A percentile compares a stretch with the other conserved stretches of the same genome.
Conservation (phyloP, 1,140 invertebrate genomes). For the Meloidogyne exigua region DNA sequence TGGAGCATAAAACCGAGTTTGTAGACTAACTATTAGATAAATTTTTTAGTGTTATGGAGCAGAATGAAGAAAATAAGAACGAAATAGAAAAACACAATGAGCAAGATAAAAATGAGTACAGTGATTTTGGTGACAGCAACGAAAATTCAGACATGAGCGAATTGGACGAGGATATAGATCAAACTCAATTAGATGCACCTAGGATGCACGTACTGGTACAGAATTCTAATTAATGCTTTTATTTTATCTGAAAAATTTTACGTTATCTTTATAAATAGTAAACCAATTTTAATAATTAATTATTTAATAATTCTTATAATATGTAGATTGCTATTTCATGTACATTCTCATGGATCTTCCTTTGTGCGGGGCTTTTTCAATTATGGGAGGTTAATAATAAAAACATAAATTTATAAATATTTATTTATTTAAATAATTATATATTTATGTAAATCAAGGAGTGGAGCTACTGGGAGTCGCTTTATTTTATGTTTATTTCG, state of each 20-base stretch:
- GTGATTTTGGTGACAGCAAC: not conserved
- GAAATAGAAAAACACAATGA: conserved; percentile 24
- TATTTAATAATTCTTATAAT: not conserved
- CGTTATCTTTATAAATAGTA: not conserved
- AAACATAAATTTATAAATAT: not conserved
- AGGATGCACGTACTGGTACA: conserved; percentile 58
- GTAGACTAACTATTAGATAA: not conserved
- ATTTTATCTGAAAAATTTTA: not conserved
- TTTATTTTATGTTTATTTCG: conserved; percentile 63
- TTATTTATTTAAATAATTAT: not conserved
- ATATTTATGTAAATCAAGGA: conserved; percentile 31
- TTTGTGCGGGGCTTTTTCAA: conserved; percentile 58
- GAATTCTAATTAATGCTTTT: not conserved
- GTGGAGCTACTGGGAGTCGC: conserved; percentile 55
- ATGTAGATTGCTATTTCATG: conserved; percentile 48
- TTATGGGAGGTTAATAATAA: conserved; percentile 52
- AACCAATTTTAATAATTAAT: too few species aligned
- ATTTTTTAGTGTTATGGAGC: not conserved
- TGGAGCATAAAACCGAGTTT: not conserved
- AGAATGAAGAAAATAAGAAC: not conserved
- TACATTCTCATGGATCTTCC: conserved; percentile 63
- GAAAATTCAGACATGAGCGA: not conserved
- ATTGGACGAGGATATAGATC: not conserved
- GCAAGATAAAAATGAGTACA: conserved; percentile 36
- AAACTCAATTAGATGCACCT: conserved; percentile 15